Evolutionary conservation across 2,888 invertebrate genomes (phyloP).

Genomic region (Ophioninae sp.): DNA sequence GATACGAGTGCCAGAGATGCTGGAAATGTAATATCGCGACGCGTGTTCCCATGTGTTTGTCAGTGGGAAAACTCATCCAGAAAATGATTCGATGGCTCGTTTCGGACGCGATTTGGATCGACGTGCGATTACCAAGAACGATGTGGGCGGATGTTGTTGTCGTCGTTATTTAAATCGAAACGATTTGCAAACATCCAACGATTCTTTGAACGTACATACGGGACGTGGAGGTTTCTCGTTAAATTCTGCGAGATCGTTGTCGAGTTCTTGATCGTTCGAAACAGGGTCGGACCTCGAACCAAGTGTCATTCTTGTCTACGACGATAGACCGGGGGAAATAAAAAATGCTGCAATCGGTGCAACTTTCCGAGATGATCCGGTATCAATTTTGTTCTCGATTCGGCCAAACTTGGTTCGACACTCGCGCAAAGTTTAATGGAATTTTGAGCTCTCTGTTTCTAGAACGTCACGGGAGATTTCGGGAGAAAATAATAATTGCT

Average conservation of each 20-base stretch:
- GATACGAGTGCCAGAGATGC: background rate
- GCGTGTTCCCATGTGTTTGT: background rate
- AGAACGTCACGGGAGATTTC: constrained; percentile 24
- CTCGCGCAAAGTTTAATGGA: background rate
- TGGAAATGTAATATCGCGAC: constrained; percentile 4
- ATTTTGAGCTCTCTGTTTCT: background rate
- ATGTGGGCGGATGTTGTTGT: background rate
- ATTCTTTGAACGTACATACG: constrained; percentile 14
- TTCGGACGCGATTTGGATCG: background rate
- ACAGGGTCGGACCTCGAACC: background rate
- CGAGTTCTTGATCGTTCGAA: constrained; percentile 19
- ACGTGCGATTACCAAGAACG: constrained; percentile 6
- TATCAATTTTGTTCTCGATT: background rate
- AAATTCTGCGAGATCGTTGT: constrained; percentile 17
- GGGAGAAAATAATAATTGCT: constrained; percentile 68
- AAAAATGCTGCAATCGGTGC: background rate
- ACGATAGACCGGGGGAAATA: too few relatives aligned
- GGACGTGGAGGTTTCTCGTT: constrained; percentile 23
- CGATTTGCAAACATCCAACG: background rate
- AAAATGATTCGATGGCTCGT: background rate
- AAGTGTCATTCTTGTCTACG: too few relatives aligned
- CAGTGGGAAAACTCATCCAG: background rate
- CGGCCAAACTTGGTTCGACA: background rate
- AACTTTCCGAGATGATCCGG: background rate
- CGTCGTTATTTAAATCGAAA: background rate